Base-by-base conservation (phyloP, 2,888 invertebrate genomes). In the Selenia dentaria region DNA sequence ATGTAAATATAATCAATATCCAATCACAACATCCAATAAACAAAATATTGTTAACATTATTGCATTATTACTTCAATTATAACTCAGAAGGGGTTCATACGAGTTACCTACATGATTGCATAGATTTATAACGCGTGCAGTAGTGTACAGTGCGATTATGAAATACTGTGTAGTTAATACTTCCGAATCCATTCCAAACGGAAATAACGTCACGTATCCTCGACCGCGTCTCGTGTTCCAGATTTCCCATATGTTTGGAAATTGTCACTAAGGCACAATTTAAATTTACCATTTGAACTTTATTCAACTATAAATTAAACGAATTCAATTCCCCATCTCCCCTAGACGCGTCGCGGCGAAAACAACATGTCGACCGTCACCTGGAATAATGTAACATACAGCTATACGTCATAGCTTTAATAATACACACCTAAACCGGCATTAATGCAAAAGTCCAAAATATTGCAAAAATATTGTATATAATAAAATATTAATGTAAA, bases 191-290 rank as follows among this genome's bases (percentile, higher is more conserved):
- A 59, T 51, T 54, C 54, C 48, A 50, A 57, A 53, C 55, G 59
- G 62, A 65, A 60, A 39, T 55, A 62, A 65, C 56, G 43, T 54
- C 51, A 58, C 57, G 58, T n/a, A 20, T 55, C 56, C 54, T 59
- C 62, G 58, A 57, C 61, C 64, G 45, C 67, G 62, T 61, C 44
- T 63, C 54, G 56, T 57, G 63, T 56, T 55, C 58, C 57, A 67
- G 70, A 69, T 70, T 71, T 41, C 44, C 50, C 73, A 76, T 76
- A 79, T 79, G 41, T 36, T 33, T 46, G 64, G 61, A 78, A 83
- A 83, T 78, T 76, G 41, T 48, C 84, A 82, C 88, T 89, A 90
- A 90, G 89, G 89, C 89, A 90, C 89, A 87, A 88, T 89, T 86
- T 84, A 80, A 83, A 44, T 83, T 83, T 87, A 72, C 77, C 72